phyloP scores from a whole-genome alignment of 2,797 vertebrate species.

The Zalophus californianus region DNA sequence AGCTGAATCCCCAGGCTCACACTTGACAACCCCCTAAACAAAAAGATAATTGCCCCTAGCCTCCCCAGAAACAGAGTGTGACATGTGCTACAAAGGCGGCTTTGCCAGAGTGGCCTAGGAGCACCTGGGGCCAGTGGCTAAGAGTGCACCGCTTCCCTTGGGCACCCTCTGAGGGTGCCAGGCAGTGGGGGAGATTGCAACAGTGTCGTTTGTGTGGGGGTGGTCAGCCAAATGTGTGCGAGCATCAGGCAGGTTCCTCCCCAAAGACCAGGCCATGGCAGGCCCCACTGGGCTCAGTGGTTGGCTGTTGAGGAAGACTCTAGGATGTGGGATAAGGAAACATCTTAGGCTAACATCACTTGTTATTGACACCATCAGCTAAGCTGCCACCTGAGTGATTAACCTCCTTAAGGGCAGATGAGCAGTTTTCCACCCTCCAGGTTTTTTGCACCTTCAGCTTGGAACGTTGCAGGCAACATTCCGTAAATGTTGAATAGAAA shows the following conservation, averaged over 20 bases:
- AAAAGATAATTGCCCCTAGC: not conserved
- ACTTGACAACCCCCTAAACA: not conserved
- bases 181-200: not conserved
- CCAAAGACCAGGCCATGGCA: not conserved
- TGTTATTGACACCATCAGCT: not conserved
- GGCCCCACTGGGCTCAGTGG: not conserved
- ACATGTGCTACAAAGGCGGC: not conserved
- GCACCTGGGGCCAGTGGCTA: not conserved
- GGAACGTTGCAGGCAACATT: not conserved
- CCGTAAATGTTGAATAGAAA: not conserved
- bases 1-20: conserved; percentile 24
- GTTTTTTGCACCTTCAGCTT: not conserved
- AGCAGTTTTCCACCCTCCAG: not conserved
- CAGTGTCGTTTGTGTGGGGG: not conserved
- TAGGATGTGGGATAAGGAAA: not conserved
- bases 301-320: not conserved
- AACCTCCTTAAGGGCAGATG: not conserved
- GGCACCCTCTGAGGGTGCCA: not conserved
- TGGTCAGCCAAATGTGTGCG: not conserved
- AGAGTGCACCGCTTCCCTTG: not conserved
- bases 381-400: not conserved
- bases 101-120: not conserved
- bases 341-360: not conserved
- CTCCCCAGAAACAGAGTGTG: not conserved
- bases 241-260: not conserved